Evolutionary conservation across 2,888 invertebrate genomes (phyloP).

Genomic region (Conchocele bisecta): DNA sequence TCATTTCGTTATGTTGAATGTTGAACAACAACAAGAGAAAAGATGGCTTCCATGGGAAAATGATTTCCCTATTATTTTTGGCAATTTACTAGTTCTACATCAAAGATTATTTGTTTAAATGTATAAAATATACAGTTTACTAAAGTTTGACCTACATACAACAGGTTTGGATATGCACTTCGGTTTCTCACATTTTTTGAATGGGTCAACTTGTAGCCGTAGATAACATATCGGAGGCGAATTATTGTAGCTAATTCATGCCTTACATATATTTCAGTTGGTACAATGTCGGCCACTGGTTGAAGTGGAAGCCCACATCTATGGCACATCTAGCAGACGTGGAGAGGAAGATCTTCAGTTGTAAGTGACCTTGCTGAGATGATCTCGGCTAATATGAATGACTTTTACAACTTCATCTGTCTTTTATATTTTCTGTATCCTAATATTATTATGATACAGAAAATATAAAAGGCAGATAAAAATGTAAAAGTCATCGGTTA

Average conservation of each 20-base stretch:
- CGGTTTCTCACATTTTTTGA: too few relatives aligned
- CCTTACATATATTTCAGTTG: not conserved
- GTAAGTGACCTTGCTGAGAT: conserved; percentile 58
- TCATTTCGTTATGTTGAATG: too few relatives aligned
- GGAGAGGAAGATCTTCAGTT: conserved; percentile 66
- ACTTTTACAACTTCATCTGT: not conserved
- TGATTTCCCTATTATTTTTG: too few relatives aligned
- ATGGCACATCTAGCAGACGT: conserved; percentile 65
- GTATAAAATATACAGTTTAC: not conserved
- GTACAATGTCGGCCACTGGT: conserved; percentile 40
- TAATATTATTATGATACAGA: too few relatives aligned
- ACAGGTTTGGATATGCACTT: too few relatives aligned
- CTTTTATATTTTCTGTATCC: not conserved
- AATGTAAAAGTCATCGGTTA: too few relatives aligned
- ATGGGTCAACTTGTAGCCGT: too few relatives aligned
- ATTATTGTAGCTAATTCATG: not conserved
- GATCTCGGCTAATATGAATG: too few relatives aligned
- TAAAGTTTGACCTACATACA: not conserved
- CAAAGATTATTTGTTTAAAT: not conserved
- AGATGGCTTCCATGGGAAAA: too few relatives aligned
- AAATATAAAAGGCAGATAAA: too few relatives aligned
- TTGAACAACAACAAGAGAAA: too few relatives aligned
- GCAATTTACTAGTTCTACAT: not conserved
- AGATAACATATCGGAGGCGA: too few relatives aligned
- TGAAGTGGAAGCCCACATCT: conserved; percentile 72